phyloP scores from a whole-genome alignment of 1,140 invertebrate genomes.

The Danaus plexippus region DNA sequence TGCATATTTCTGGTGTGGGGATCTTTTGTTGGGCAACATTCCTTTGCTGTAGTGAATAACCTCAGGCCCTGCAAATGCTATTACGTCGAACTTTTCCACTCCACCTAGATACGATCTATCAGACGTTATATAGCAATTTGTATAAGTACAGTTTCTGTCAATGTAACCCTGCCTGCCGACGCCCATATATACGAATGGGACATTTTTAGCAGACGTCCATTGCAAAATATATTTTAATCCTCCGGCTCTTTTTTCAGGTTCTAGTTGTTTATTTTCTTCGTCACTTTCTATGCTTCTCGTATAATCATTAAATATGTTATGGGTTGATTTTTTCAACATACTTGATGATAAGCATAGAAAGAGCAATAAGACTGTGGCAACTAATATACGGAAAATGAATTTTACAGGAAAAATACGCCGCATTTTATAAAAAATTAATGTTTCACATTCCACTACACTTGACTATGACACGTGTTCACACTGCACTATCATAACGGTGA shows the following conservation, averaged over 20 bases:
- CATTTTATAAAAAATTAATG: too few relatives aligned
- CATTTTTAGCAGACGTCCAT: conserved; percentile 40
- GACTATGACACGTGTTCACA: too few relatives aligned
- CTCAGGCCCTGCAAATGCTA: conserved; percentile 46
- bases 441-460: too few relatives aligned
- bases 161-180: conserved; percentile 36
- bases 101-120: conserved; percentile 30
- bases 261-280: neutral
- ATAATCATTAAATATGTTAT: too few relatives aligned
- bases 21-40: conserved; percentile 30
- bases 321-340: too few relatives aligned
- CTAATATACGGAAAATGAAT: too few relatives aligned
- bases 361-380: too few relatives aligned
- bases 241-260: conserved; percentile 18
- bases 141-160: conserved; percentile 35
- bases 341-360: too few relatives aligned
- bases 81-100: conserved; percentile 45
- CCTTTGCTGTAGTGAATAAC: conserved; percentile 16
- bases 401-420: too few relatives aligned
- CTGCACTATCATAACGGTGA: too few relatives aligned
- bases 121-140: conserved; percentile 46
- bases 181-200: conserved; percentile 45
- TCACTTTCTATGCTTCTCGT: too few relatives aligned
- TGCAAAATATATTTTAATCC: conserved; percentile 46
- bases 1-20: conserved; percentile 48